These are phyloP conservation scores for Papilio gigon DNA, from an alignment of 2,888 invertebrate genomes.

Conservation along the genomic window DNA sequence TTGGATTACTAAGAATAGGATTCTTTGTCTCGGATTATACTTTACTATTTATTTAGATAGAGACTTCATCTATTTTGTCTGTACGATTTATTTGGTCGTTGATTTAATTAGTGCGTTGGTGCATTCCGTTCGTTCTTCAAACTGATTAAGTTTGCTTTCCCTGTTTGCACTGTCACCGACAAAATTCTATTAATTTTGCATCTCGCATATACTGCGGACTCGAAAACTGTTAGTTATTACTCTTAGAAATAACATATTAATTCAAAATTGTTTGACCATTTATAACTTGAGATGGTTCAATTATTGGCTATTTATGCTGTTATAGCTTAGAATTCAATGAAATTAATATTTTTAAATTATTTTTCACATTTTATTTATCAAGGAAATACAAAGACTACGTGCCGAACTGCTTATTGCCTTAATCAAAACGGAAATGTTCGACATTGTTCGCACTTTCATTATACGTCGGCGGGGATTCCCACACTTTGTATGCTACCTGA, in stretches of 20 bases:
- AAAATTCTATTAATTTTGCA: not conserved
- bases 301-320: not conserved
- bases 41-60: not conserved
- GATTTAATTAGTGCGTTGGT: not conserved
- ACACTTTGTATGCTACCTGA: slow-evolving; percentile 42
- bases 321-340: not conserved
- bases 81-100: not conserved
- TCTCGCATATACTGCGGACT: not conserved
- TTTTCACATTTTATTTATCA: not conserved
- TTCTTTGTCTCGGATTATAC: too few relatives aligned
- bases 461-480: slow-evolving; percentile 36
- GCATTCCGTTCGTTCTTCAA: not conserved
- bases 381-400: slow-evolving; percentile 21
- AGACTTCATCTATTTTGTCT: not conserved
- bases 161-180: not conserved
- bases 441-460: slow-evolving; percentile 45
- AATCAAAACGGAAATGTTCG: slow-evolving; percentile 65
- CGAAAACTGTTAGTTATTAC: not conserved
- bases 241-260: not conserved
- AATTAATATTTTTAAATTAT: not conserved
- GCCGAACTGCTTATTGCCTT: slow-evolving; percentile 47
- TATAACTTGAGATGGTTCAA: not conserved
- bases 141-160: slow-evolving; percentile 16
- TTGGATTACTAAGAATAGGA: not conserved
- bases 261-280: not conserved